Percentiles rank a stretch among this genome's conserved stretches.
These are phyloP conservation scores for Prenolepis imparis DNA, from an alignment of 2,888 invertebrate species.

Conservation along the genomic window DNA sequence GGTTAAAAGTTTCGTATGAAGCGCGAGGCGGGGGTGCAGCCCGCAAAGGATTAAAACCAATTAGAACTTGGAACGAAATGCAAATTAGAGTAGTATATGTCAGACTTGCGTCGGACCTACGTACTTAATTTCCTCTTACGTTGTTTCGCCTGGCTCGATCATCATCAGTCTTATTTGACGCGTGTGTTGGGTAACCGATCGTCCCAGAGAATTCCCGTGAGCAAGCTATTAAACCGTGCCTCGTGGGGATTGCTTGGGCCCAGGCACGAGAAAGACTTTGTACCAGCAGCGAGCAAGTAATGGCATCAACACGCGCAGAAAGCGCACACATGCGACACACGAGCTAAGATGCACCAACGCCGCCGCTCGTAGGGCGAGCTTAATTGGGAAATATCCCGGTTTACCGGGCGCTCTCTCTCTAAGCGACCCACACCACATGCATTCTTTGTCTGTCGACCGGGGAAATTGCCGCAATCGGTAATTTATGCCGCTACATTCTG, in stretches of 20 bases:
- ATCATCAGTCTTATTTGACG: constrained; percentile 67
- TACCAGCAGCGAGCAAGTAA: constrained; percentile 35
- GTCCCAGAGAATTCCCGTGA: constrained; percentile 52
- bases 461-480: constrained; percentile 69
- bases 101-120: constrained; percentile 20
- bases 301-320: constrained; percentile 25
- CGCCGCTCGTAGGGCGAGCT: constrained; percentile 52
- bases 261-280: constrained; percentile 47
- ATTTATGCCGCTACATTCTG: constrained; percentile 50
- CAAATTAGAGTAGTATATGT: constrained; percentile 57
- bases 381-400: constrained; percentile 74
- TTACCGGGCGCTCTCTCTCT: constrained; percentile 44
- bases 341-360: constrained; percentile 8
- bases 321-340: constrained; percentile 25
- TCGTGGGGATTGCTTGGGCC: constrained; percentile 17
- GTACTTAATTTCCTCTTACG: constrained; percentile 60
- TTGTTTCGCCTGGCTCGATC: constrained; percentile 49
- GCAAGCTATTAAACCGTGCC: constrained; percentile 66
- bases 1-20: constrained; percentile 35
- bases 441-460: constrained; percentile 75
- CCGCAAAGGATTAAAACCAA: constrained; percentile 55
- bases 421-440: constrained; percentile 42
- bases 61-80: constrained; percentile 56
- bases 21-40: not conserved
- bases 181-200: constrained; percentile 60